Conservation (phyloP, 2,113 vertebrate species). For the Procavia capensis region DNA sequence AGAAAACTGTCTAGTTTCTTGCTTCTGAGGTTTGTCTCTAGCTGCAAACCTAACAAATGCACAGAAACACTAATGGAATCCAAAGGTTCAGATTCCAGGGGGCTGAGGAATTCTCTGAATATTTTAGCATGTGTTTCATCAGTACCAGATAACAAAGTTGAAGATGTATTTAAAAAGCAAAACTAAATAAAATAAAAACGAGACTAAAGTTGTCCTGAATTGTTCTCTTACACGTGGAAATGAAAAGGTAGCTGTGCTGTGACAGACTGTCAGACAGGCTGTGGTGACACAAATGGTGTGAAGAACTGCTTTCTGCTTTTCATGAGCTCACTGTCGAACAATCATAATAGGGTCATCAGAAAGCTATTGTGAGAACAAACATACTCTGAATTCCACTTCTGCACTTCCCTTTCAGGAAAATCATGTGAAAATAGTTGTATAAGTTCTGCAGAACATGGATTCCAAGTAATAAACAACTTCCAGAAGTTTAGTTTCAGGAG, state of each 20-base stretch:
- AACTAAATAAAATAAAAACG: not conserved
- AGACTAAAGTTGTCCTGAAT: not conserved
- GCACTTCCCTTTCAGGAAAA: slow-evolving; percentile 1
- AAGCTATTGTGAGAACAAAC: not conserved
- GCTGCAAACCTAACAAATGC: not conserved
- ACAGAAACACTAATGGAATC: not conserved
- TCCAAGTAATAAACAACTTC: not conserved
- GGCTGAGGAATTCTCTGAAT: not conserved
- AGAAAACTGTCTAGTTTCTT: not conserved
- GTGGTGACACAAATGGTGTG: not conserved
- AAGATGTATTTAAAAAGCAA: slow-evolving; percentile 47
- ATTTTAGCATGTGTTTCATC: not conserved
- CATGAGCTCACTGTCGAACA: not conserved
- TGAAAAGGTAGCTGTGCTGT: not conserved
- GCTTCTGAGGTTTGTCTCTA: not conserved
- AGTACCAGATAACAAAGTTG: not conserved
- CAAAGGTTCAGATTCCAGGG: not conserved
- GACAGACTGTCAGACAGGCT: slow-evolving; percentile 5
- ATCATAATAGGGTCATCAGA: not conserved
- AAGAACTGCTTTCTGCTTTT: slow-evolving; percentile 42
- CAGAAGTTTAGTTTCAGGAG: slow-evolving; percentile 57
- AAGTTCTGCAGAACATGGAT: not conserved
- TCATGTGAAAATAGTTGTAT: not conserved
- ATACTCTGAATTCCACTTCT: not conserved
- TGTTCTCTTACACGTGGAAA: not conserved